phyloP scores from a whole-genome alignment of 2,113 vertebrate species.

The Erythrocercus mccallii region DNA sequence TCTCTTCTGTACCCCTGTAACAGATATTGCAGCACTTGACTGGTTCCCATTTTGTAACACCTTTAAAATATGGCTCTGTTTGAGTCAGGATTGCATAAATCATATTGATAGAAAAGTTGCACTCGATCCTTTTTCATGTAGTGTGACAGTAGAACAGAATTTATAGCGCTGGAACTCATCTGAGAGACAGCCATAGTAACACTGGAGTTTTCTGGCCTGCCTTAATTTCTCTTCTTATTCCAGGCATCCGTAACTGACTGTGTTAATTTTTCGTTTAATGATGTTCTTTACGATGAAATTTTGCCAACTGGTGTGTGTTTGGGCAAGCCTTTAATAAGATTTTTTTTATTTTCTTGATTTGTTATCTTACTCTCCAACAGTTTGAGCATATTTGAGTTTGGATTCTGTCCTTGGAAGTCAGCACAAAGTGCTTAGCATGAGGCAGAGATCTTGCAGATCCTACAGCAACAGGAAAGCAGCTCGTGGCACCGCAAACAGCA shows the following conservation, averaged over 20 bases:
- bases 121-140: not conserved
- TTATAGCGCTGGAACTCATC: not conserved
- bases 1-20: not conserved
- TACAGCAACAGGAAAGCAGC: not conserved
- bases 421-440: not conserved
- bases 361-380: not conserved
- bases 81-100: not conserved
- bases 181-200: not conserved
- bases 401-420: not conserved
- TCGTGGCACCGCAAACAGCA: not conserved
- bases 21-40: not conserved
- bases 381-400: not conserved
- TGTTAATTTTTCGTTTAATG: not conserved
- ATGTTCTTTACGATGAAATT: not conserved
- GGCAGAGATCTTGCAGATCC: not conserved
- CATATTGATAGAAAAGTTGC: not conserved
- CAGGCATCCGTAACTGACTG: not conserved
- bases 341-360: not conserved
- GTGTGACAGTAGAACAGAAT: not conserved
- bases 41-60: not conserved
- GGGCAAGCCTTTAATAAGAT: not conserved
- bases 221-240: not conserved
- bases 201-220: not conserved
- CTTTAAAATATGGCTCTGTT: not conserved
- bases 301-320: not conserved